phyloP scores from a whole-genome alignment of 1,140 invertebrate species.

The Nasonia longicornis region DNA sequence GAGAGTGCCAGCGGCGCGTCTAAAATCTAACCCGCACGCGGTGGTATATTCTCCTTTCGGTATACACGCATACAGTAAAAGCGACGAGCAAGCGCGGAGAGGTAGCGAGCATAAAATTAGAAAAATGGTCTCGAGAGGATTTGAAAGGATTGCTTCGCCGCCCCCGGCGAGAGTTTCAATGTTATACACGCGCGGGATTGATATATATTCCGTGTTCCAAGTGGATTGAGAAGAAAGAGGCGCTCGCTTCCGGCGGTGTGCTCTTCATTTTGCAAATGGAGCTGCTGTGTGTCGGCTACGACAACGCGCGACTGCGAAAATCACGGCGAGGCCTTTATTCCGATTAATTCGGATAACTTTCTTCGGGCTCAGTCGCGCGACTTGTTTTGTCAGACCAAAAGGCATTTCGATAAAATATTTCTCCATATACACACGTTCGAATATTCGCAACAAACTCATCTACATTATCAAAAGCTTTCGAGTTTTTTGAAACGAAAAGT shows the following conservation, averaged over 20 bases:
- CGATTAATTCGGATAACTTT: conserved; percentile 22
- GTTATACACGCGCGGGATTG: background rate
- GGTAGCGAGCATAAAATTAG: conserved; percentile 58
- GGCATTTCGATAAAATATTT: conserved; percentile 17
- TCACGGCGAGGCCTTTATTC: conserved; percentile 36
- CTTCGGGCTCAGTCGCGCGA: no score
- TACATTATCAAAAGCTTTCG: no score
- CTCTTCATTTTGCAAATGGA: conserved; percentile 45
- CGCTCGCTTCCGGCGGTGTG: conserved; percentile 26
- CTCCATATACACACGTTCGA: no score
- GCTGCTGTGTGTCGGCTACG: background rate
- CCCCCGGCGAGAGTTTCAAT: conserved; percentile 14
- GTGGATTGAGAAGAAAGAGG: conserved; percentile 6
- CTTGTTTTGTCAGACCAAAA: no score
- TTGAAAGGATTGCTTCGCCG: conserved; percentile 58
- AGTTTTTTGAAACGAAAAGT: background rate
- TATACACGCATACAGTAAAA: conserved; percentile 47
- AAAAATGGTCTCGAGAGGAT: conserved; percentile 60
- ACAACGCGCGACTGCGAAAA: conserved; percentile 8
- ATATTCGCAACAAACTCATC: no score
- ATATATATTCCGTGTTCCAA: conserved; percentile 11
- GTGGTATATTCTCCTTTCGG: no score
- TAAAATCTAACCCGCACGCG: background rate
- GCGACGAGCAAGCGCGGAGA: conserved; percentile 47
- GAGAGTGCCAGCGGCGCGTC: conserved; percentile 8